phyloP scores from a whole-genome alignment of 2,888 invertebrate species.

The Sepioteuthis lessoniana region DNA sequence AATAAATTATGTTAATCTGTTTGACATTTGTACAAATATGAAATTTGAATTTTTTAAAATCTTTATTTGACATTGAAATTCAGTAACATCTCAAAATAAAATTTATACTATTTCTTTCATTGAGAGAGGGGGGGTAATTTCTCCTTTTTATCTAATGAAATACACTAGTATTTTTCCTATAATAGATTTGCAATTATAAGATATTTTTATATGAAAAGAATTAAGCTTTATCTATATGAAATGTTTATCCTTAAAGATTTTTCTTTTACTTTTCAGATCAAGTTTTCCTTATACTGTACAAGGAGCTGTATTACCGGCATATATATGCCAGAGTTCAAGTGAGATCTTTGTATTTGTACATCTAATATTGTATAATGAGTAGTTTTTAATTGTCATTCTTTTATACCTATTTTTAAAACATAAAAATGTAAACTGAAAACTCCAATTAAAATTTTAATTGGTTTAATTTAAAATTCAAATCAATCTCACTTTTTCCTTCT shows the following conservation, averaged over 20 bases:
- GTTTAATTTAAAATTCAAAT: neutral
- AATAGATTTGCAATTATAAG: neutral
- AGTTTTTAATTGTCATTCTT: neutral
- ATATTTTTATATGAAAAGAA: neutral
- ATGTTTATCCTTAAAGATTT: neutral
- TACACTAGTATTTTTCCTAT: neutral
- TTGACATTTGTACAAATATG: no score
- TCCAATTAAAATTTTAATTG: neutral
- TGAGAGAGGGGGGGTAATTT: no score
- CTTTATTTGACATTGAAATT: neutral
- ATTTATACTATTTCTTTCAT: neutral
- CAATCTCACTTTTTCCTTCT: no score
- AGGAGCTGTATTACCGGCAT: slow-evolving; percentile 97
- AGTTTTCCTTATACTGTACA: slow-evolving; percentile 95
- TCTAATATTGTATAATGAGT: neutral
- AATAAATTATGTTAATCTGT: no score
- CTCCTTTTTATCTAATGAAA: no score
- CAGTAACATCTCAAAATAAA: neutral
- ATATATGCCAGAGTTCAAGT: slow-evolving; percentile 90
- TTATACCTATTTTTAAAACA: neutral
- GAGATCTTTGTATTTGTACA: slow-evolving; percentile 52
- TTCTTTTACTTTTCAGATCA: slow-evolving; percentile 76
- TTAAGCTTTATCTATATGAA: neutral
- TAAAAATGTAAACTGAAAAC: neutral
- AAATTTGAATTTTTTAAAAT: neutral